phyloP scores from a whole-genome alignment of 2,888 invertebrate genomes.

The Leucophora obtusa region DNA sequence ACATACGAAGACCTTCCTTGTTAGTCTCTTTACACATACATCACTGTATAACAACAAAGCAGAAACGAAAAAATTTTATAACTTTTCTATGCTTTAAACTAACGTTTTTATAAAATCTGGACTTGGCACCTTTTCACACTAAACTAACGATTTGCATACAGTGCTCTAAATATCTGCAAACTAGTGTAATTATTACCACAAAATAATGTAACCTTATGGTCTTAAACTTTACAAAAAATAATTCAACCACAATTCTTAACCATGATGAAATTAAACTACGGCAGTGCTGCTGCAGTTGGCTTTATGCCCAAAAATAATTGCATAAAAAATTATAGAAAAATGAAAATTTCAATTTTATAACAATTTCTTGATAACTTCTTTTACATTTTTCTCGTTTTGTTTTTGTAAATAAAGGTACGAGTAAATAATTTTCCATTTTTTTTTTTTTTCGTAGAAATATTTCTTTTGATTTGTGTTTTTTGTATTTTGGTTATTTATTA shows the following conservation, averaged over 20 bases:
- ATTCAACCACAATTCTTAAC: not conserved
- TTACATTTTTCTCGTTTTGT: not conserved
- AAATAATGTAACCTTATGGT: not conserved
- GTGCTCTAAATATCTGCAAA: too few species aligned
- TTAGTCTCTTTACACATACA: too few species aligned
- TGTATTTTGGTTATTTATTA: constrained; percentile 25
- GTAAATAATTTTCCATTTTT: not conserved
- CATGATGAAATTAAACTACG: not conserved
- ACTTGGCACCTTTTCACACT: too few species aligned
- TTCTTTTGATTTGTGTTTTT: constrained; percentile 13
- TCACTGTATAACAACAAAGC: too few species aligned
- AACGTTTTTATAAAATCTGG: too few species aligned
- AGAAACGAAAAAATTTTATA: too few species aligned
- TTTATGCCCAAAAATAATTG: not conserved
- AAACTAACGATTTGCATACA: too few species aligned
- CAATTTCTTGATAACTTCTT: not conserved
- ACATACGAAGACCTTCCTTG: too few species aligned
- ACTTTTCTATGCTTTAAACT: too few species aligned
- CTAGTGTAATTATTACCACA: not conserved
- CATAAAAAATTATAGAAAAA: not conserved
- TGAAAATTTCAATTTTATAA: constrained; percentile 30
- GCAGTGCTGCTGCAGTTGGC: not conserved
- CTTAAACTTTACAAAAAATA: not conserved
- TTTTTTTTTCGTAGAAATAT: not conserved
- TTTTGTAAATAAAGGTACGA: constrained; percentile 1